Evolutionary conservation across 2,113 vertebrate species (phyloP).

Genomic region (Thamnophis sirtalis): DNA sequence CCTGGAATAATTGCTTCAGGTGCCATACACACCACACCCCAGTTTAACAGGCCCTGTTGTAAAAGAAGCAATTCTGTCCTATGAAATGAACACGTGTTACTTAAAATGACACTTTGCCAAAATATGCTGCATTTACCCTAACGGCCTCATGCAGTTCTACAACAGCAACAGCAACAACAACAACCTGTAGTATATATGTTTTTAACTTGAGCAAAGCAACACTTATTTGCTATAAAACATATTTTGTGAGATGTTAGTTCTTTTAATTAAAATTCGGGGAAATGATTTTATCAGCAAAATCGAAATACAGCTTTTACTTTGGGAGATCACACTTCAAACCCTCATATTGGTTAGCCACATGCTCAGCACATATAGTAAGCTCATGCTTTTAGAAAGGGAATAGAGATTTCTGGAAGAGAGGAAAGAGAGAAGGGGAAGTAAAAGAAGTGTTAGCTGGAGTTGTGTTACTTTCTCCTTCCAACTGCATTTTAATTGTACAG

Average conservation of each 20-base stretch:
- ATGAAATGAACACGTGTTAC: neutral
- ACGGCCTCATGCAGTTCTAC: slow-evolving; percentile 1
- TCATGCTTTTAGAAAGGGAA: slow-evolving; percentile 30
- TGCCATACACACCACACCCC: neutral
- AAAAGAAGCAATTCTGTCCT: neutral
- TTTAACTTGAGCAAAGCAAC: slow-evolving; percentile 16
- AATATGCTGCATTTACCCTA: slow-evolving; percentile 5
- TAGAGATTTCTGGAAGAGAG: slow-evolving; percentile 11
- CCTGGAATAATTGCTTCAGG: neutral
- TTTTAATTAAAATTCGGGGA: neutral
- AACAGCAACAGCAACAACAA: slow-evolving; percentile 18
- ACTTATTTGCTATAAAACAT: neutral
- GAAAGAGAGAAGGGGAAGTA: neutral
- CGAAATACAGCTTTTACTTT: slow-evolving; percentile 38
- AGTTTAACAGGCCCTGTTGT: neutral
- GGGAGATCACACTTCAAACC: slow-evolving; percentile 17
- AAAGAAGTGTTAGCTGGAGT: slow-evolving; percentile 42
- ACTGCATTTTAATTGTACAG: slow-evolving; percentile 12
- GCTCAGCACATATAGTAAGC: slow-evolving; percentile 6
- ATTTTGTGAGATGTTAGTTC: neutral
- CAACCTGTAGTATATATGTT: slow-evolving; percentile 6
- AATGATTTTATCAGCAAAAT: neutral
- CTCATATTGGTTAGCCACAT: slow-evolving; percentile 39
- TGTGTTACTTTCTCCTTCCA: neutral
- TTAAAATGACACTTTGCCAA: neutral